phyloP scores from a whole-genome alignment of 1,140 invertebrate genomes.

The Heliconius eleuchia region DNA sequence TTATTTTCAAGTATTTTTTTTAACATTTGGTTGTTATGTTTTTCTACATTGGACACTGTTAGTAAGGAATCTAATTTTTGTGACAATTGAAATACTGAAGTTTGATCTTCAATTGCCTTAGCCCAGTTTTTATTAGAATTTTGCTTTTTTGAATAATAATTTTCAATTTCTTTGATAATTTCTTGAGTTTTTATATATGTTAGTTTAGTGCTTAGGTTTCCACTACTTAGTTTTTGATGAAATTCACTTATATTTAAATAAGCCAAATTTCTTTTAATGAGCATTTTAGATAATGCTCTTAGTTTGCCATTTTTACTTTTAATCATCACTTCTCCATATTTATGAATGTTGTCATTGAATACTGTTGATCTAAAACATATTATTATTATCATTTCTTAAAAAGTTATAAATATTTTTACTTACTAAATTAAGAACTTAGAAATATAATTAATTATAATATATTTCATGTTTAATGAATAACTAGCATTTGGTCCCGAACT shows the following conservation, averaged over 20 bases:
- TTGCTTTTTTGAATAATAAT: slow-evolving; percentile 36
- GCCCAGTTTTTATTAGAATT: slow-evolving; percentile 41
- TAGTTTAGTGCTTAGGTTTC: slow-evolving; percentile 52
- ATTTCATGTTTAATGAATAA: no score
- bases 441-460: no score
- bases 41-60: slow-evolving; percentile 47
- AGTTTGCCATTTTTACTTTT: slow-evolving; percentile 43
- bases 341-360: slow-evolving; percentile 69
- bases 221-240: slow-evolving; percentile 45
- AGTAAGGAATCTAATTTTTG: slow-evolving; percentile 45
- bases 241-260: slow-evolving; percentile 47
- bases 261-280: slow-evolving; percentile 52
- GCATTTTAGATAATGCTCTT: slow-evolving; percentile 44
- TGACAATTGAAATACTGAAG: slow-evolving; percentile 44
- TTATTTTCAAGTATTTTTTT: slow-evolving; percentile 49
- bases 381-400: no score
- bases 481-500: no score
- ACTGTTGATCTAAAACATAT: slow-evolving; percentile 56
- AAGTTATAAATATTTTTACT: no score
- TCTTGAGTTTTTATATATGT: slow-evolving; percentile 35
- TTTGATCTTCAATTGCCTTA: slow-evolving; percentile 47
- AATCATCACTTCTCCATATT: slow-evolving; percentile 64
- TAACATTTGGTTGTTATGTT: slow-evolving; percentile 44
- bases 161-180: slow-evolving; percentile 49
- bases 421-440: no score